A percentile compares a stretch with the other conserved stretches of the same genome.
Evolutionary conservation across 2,797 vertebrate species (phyloP).

Genomic region (Mormyrops boulengeri): DNA sequence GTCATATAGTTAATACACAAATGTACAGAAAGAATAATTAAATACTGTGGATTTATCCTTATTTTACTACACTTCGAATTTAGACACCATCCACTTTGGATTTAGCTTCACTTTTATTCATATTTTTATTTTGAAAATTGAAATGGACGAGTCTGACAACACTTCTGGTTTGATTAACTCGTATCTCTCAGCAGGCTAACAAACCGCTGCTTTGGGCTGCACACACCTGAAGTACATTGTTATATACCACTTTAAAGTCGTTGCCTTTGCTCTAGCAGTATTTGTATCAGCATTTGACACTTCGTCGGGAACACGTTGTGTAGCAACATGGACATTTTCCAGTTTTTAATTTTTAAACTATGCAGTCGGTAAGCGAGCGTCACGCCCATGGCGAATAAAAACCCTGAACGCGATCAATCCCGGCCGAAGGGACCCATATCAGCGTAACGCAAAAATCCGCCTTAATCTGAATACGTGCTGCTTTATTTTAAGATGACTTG

Average conservation of each 20-base stretch:
- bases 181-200: not conserved
- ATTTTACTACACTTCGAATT: not conserved
- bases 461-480: not conserved
- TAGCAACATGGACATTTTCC: not conserved
- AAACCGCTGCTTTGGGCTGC: not conserved
- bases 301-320: not conserved
- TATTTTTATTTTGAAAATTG: not conserved
- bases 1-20: not conserved
- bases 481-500: not conserved
- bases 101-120: not conserved
- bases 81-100: not conserved
- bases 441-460: not conserved
- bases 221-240: not conserved
- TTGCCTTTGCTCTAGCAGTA: not conserved
- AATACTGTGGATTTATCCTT: not conserved
- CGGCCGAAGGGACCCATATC: not conserved
- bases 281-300: not conserved
- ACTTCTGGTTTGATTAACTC: not conserved
- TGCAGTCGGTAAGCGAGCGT: not conserved
- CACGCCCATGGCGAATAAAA: not conserved
- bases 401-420: not conserved
- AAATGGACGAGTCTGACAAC: not conserved
- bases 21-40: not conserved
- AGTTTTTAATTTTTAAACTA: not conserved
- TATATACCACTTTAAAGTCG: not conserved